A percentile compares a stretch with the other conserved stretches of the same genome.
Conservation (phyloP, 2,113 vertebrate genomes). For the Abramis brama region DNA sequence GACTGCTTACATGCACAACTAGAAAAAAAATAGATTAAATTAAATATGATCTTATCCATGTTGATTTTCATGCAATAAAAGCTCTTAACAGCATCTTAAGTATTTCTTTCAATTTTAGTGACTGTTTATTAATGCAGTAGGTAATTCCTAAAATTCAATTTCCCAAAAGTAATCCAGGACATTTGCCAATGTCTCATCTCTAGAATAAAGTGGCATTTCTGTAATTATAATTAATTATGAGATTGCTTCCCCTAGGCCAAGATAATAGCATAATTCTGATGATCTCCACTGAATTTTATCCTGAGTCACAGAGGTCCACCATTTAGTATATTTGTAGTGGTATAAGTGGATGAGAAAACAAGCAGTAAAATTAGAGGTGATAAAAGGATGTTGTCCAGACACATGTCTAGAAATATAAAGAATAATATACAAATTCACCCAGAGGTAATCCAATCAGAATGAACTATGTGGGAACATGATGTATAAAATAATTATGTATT, state of each 20-base stretch:
- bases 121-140: background rate
- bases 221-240: constrained; percentile 3
- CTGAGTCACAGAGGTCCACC: background rate
- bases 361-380: background rate
- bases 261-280: background rate
- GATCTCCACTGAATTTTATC: background rate
- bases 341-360: background rate
- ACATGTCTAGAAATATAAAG: background rate
- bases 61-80: background rate
- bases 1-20: background rate
- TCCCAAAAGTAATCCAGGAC: background rate
- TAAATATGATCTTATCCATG: background rate
- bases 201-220: background rate
- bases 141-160: background rate
- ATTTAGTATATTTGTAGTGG: background rate
- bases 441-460: too few species aligned
- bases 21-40: background rate
- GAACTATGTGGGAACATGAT: background rate
- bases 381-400: background rate
- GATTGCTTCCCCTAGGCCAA: background rate
- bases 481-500: background rate
- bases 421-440: too few species aligned
- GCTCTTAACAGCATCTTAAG: background rate
- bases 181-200: background rate
- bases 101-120: background rate